Conservation (phyloP, 2,888 invertebrate species). For the Amiota communis region DNA sequence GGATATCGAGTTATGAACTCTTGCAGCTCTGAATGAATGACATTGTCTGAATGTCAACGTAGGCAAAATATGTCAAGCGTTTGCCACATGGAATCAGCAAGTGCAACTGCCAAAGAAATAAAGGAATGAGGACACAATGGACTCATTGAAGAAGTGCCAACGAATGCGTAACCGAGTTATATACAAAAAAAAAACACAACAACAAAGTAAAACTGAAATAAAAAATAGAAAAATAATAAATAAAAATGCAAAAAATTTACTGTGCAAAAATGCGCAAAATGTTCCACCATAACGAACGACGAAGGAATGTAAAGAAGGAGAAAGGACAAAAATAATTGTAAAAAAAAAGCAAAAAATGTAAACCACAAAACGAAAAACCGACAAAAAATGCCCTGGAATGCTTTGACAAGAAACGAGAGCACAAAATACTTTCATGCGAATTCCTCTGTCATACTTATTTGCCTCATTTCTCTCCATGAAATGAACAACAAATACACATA, state of each 20-base stretch:
- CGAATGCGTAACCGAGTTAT: too few relatives aligned
- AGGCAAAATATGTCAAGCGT: slow-evolving; percentile 16
- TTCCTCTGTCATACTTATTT: neutral
- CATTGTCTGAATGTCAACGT: slow-evolving; percentile 27
- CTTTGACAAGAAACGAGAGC: slow-evolving; percentile 11
- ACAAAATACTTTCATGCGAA: slow-evolving; percentile 6
- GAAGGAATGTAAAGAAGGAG: neutral
- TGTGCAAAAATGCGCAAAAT: slow-evolving; percentile 4
- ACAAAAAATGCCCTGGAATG: slow-evolving; percentile 1
- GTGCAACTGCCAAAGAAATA: neutral
- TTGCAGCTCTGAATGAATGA: slow-evolving; percentile 6
- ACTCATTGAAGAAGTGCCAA: too few relatives aligned
- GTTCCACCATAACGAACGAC: neutral
- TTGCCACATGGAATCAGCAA: neutral
- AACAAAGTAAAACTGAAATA: neutral
- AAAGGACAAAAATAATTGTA: neutral
- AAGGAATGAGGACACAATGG: too few relatives aligned
- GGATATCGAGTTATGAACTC: slow-evolving; percentile 14
- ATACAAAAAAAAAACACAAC: neutral
- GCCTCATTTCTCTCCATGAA: neutral
- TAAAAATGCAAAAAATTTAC: neutral
- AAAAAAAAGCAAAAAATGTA: slow-evolving; percentile 1
- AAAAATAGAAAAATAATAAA: too few relatives aligned
- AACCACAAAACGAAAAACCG: neutral
- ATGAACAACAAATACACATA: neutral